Conservation (phyloP, 2,888 invertebrate genomes). For the Bimastos eiseni region DNA sequence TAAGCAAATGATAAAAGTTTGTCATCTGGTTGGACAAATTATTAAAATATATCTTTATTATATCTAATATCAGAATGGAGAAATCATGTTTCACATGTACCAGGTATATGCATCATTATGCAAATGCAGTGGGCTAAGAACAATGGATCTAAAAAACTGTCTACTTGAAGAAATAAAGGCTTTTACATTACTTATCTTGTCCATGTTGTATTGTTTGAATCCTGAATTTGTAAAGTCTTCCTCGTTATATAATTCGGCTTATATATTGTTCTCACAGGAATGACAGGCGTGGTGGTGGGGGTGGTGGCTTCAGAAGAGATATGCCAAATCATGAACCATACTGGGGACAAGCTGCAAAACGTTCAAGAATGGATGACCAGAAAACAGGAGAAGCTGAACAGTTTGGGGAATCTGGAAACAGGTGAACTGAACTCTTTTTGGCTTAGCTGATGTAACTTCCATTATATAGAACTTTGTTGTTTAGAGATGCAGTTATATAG, state of each 20-base stretch:
- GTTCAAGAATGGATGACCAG: not conserved
- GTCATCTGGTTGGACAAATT: not conserved
- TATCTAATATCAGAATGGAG: not conserved
- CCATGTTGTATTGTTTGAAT: not conserved
- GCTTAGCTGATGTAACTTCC: no score
- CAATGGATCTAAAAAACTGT: not conserved
- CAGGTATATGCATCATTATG: not conserved
- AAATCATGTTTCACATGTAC: not conserved
- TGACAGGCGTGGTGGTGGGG: not conserved
- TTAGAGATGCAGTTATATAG: no score
- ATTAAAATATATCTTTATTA: not conserved
- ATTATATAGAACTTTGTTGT: no score
- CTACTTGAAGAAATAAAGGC: not conserved
- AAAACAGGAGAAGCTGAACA: not conserved
- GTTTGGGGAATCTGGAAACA: not conserved
- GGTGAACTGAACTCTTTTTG: not conserved
- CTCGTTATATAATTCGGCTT: not conserved
- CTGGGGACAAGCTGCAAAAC: conserved; percentile 21
- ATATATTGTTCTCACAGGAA: not conserved
- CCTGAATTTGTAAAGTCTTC: not conserved
- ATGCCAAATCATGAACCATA: not conserved
- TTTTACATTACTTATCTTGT: not conserved
- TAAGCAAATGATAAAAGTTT: not conserved
- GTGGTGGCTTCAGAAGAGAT: not conserved
- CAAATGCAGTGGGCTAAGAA: not conserved